Base-by-base conservation (phyloP, 1,140 invertebrate genomes). In the Stegodyphus mimosarum region DNA sequence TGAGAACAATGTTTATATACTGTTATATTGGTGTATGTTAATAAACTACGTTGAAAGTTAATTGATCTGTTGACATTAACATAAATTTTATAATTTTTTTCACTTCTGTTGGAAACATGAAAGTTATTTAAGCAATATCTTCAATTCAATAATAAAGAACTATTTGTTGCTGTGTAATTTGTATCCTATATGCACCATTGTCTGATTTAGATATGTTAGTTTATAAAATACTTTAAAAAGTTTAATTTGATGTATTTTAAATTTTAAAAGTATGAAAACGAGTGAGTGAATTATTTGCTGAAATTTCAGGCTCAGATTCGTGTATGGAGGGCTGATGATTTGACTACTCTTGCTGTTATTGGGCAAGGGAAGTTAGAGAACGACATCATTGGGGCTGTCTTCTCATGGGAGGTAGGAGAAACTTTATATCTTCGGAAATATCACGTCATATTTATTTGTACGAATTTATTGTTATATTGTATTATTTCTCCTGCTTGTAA, bases 291-390 rank as follows among this genome's bases (percentile, higher is more conserved):
- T 15, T 2, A 10, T 60, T 60, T 60, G 9, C 5, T 60, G 67
- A 71, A 78, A 1, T 83, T 86, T 74, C 95, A 97, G 91, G 96
- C 97, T 1, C 97, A 98, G 89, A 95, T 99, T 9, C 93, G 97
- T 60, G 96, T 99, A 87, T 99, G 97, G 97, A 96, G 96, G 88
- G 96, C 96, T 0, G 95, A 97, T 89, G 97, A 95, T 18, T 91
- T 99, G 78, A 94, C 96, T 89, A 98, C 97, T 0, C 91, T 98
- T 7, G 96, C 97, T 89, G 95, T 98, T 11, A 96, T 98, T 87
- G 95, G 96, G 11, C 96, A 96, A 94, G 95, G 95, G 0, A 96
- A 97, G 89, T 95, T 98, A 89, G 95, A 98, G 88, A 93, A 95
- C 80, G 96, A 96, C 3, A 95, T 98, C 6, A 94, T 95, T 0